phyloP scores from a whole-genome alignment of 2,113 vertebrate genomes.

The Sisor rabdophorus region DNA sequence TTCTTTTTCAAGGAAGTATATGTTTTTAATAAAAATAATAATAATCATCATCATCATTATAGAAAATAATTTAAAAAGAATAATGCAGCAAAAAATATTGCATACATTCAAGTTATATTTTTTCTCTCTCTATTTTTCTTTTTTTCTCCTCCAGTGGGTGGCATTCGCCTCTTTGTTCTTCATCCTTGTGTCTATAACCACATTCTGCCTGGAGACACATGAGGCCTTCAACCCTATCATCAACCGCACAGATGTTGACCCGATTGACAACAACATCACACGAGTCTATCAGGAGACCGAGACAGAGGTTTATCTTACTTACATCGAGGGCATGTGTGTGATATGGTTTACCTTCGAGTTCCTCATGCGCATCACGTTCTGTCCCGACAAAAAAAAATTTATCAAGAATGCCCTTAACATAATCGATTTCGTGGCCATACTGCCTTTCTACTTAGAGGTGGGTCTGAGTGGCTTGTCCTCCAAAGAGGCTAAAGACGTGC shows the following conservation, averaged over 20 bases:
- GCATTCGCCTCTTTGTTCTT: conserved; percentile 90
- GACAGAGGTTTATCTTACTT: conserved; percentile 85
- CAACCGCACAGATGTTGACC: conserved; percentile 83
- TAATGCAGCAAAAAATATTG: no score
- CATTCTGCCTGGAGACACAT: conserved; percentile 88
- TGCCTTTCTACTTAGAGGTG: conserved; percentile 89
- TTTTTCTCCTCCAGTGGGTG: conserved; percentile 74
- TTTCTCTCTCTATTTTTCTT: conserved; percentile 48
- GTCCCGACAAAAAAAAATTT: conserved; percentile 88
- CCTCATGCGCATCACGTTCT: conserved; percentile 85
- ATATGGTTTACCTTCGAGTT: conserved; percentile 92
- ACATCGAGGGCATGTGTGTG: conserved; percentile 88
- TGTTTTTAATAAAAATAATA: conserved; percentile 4
- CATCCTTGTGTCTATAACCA: conserved; percentile 90
- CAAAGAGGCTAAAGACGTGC: conserved; percentile 86
- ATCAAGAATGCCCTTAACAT: conserved; percentile 88
- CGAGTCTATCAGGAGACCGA: conserved; percentile 80
- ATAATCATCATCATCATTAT: no score
- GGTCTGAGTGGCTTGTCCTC: conserved; percentile 85
- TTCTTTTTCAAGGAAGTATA: no score
- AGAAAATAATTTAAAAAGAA: no score
- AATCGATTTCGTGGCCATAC: conserved; percentile 89
- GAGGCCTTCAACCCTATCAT: conserved; percentile 88
- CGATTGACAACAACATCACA: conserved; percentile 76
- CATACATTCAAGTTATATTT: conserved; percentile 40